Percentiles rank a stretch among this genome's conserved stretches.
These are phyloP conservation scores for Argentina silus DNA, from an alignment of 2,797 vertebrate genomes.

Conservation along the genomic window DNA sequence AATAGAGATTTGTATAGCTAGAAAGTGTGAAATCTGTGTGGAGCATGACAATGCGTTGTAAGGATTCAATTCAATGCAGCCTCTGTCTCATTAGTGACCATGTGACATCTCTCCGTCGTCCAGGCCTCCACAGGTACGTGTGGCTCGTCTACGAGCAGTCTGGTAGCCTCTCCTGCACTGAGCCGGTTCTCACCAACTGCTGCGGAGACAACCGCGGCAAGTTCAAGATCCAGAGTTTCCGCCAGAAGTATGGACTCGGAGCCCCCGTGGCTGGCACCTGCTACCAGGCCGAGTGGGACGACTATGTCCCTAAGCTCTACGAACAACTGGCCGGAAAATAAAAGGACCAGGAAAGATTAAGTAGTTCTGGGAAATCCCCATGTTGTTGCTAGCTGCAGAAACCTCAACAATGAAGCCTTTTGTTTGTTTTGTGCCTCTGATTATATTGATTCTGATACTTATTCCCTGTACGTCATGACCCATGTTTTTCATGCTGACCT, in stretches of 20 bases:
- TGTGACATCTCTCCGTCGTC: neutral
- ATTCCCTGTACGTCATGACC: neutral
- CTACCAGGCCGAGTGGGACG: slow-evolving; percentile 96
- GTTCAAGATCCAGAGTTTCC: slow-evolving; percentile 88
- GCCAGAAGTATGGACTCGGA: slow-evolving; percentile 87
- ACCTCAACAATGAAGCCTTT: slow-evolving; percentile 7
- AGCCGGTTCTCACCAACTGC: slow-evolving; percentile 84
- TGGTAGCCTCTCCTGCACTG: slow-evolving; percentile 77
- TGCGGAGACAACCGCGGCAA: slow-evolving; percentile 87
- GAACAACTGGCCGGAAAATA: slow-evolving; percentile 91
- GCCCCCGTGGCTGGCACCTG: slow-evolving; percentile 87
- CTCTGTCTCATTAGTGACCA: slow-evolving; percentile 90
- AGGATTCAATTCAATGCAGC: slow-evolving; percentile 83
- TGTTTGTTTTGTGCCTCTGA: slow-evolving; percentile 19
- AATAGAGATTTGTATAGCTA: neutral
- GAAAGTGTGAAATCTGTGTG: neutral
- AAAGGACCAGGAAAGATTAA: neutral
- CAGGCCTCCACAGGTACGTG: slow-evolving; percentile 95
- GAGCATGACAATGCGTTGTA: slow-evolving; percentile 83
- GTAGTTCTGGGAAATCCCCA: slow-evolving; percentile 12
- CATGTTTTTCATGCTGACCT: neutral
- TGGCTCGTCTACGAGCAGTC: slow-evolving; percentile 96
- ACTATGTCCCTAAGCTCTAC: slow-evolving; percentile 94
- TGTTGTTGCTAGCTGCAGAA: neutral
- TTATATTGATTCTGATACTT: slow-evolving; percentile 20